phyloP scores from a whole-genome alignment of 2,888 invertebrate genomes.

The Lepidocyrtoides sp. region DNA sequence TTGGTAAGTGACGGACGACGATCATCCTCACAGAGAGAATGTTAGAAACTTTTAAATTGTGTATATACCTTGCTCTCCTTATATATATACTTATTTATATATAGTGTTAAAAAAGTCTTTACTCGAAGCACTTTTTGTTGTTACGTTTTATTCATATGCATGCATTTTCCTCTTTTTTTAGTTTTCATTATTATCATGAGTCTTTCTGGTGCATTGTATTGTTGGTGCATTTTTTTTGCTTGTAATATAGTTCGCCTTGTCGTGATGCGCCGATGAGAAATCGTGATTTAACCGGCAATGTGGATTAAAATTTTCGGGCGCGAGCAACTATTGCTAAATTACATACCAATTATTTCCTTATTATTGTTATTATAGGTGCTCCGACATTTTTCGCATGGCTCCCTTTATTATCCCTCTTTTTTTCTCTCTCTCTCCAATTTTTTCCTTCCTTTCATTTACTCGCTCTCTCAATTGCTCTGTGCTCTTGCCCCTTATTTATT shows the following conservation, averaged over 20 bases:
- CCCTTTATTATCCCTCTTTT: constrained; percentile 80
- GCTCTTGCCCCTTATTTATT: constrained; percentile 68
- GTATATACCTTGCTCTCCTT: not conserved
- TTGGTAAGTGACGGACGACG: constrained; percentile 53
- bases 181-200: constrained; percentile 39
- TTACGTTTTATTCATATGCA: constrained; percentile 63
- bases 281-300: constrained; percentile 85
- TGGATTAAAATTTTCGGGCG: constrained; percentile 85
- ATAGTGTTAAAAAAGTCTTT: not conserved
- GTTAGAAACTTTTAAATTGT: constrained; percentile 50
- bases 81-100: not conserved
- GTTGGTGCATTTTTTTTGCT: constrained; percentile 38
- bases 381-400: constrained; percentile 84
- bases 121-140: constrained; percentile 46
- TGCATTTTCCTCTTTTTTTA: constrained; percentile 35
- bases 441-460: constrained; percentile 75
- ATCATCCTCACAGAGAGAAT: too few species aligned
- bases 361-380: constrained; percentile 85
- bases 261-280: constrained; percentile 85
- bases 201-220: constrained; percentile 33
- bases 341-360: constrained; percentile 85
- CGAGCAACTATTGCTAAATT: constrained; percentile 85
- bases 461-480: constrained; percentile 64
- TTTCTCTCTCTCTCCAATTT: constrained; percentile 31
- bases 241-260: constrained; percentile 74